Evolutionary conservation across 2,888 invertebrate genomes (phyloP), one percentile per base, ranked within the genome.

Genomic region (Proisotoma minuta): DNA sequence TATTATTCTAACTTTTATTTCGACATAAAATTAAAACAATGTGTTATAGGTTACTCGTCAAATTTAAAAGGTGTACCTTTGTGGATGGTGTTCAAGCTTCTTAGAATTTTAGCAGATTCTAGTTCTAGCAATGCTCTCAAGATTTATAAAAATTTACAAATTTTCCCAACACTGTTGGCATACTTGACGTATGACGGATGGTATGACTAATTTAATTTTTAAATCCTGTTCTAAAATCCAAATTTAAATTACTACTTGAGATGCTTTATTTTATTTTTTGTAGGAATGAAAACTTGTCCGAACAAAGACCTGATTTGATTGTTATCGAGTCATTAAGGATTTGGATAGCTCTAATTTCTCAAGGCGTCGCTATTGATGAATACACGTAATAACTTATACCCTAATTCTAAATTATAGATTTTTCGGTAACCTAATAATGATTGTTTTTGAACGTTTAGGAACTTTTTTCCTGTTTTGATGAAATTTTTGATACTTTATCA

Each of bases 391-490:
- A 4, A 29, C 10, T 5, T 34, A 1, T n/a, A 39, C 28, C 18
- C 26, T 29, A 10, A 34, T 34, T 10, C 8, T 34, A 34, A 10
- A 10, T 34, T 34, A 10, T 15, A 34, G 15, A 8, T 15, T 34
- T 34, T 34, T 8, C 15, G 34, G 15, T 10, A 34, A 34, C 34
- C 34, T 34, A 34, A 34, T 10, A 34, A 26, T 57, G 39, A 56
- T 24, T 34, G 8, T n/a, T 8, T 23, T 24, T 18, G 8, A 8
- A 23, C 8, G 5, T 50, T 5, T n/a, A 68, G 68, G 26, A 50
- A 63, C 23, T 64, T 69, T 34, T 66, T 67, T 43, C 69, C 69
- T 1, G 60, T 69, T 4, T 4, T 67, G 18, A 66, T 69, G 57
- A 63, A 66, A 27, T 63, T 65, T 48, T 56, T 66, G 5, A 58